Conservation (phyloP, 2,113 vertebrate species). For the Alectura lathami region DNA sequence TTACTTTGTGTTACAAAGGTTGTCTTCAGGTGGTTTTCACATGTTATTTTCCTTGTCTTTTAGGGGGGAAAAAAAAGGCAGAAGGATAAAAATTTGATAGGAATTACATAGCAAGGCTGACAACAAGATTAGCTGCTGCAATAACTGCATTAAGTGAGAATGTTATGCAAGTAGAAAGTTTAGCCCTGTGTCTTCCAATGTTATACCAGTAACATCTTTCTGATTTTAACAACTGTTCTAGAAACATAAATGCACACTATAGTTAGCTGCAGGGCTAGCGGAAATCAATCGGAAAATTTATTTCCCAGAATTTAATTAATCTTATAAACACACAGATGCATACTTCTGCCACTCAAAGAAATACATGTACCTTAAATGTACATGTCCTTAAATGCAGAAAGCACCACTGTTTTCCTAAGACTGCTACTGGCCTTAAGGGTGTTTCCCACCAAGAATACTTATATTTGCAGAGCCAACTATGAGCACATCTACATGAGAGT, state of each 20-base stretch:
- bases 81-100: neutral
- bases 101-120: neutral
- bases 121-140: neutral
- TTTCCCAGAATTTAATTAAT: neutral
- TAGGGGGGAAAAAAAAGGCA: neutral
- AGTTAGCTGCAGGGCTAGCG: neutral
- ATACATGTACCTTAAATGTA: neutral
- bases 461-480: neutral
- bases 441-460: neutral
- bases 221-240: neutral
- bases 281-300: neutral
- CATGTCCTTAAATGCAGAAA: neutral
- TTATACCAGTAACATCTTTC: neutral
- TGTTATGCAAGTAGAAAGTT: neutral
- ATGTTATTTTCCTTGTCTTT: neutral
- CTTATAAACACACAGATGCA: neutral
- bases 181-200: neutral
- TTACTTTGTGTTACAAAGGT: neutral
- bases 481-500: neutral
- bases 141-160: neutral
- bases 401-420: neutral
- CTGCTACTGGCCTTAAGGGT: neutral
- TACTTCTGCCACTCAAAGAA: neutral
- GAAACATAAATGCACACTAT: neutral
- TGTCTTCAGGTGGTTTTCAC: neutral